A percentile compares a stretch with the other conserved stretches of the same genome.
Conservation (phyloP, 2,113 vertebrate species). For the Pantherophis guttatus region DNA sequence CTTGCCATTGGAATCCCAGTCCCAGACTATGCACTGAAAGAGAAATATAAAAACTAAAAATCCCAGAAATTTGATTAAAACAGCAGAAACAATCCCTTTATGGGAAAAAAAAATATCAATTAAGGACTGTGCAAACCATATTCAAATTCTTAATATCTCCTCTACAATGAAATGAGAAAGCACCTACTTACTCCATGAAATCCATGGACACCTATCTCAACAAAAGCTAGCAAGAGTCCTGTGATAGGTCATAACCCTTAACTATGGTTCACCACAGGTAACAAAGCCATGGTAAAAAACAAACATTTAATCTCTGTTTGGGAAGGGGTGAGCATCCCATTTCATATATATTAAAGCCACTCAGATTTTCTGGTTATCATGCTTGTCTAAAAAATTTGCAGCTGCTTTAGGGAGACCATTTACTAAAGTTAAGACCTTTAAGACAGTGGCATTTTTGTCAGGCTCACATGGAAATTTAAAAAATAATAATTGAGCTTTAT, state of each 20-base stretch:
- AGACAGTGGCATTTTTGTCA: background rate
- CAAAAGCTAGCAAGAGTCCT: background rate
- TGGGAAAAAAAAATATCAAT: background rate
- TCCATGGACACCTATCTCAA: background rate
- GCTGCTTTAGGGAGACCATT: background rate
- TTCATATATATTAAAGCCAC: background rate
- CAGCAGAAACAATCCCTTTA: background rate
- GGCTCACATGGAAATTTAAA: background rate
- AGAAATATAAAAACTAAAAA: slow-evolving; percentile 12
- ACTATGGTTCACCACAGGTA: background rate
- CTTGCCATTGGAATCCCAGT: slow-evolving; percentile 98
- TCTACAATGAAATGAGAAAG: background rate
- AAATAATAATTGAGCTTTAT: background rate
- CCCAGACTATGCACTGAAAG: slow-evolving; percentile 94
- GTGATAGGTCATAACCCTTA: background rate
- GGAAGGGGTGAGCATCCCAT: background rate
- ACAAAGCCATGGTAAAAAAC: background rate
- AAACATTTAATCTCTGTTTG: background rate
- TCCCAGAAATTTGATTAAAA: background rate
- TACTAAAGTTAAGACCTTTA: background rate
- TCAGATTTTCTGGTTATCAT: background rate
- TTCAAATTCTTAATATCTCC: background rate
- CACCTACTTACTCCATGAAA: background rate
- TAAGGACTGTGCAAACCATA: background rate
- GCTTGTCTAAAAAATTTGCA: background rate